Percentiles rank a stretch among this genome's conserved stretches.
Conservation (phyloP, 23 tunicate species). For the Corella eumyota region DNA sequence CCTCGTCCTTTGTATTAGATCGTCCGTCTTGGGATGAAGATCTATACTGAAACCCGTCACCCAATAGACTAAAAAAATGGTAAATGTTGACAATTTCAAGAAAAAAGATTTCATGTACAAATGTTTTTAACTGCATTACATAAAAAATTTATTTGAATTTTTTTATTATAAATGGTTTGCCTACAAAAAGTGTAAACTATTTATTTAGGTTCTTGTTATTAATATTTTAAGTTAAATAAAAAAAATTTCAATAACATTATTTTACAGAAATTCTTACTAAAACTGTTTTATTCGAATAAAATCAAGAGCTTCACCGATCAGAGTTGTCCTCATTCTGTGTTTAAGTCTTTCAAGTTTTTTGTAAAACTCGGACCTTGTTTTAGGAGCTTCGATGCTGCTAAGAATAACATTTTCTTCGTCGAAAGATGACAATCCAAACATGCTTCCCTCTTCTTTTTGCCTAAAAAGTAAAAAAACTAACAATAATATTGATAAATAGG, state of each 20-base stretch:
- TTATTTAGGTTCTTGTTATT: too few species aligned
- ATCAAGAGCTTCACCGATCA: slow-evolving; percentile 60
- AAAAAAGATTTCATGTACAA: too few species aligned
- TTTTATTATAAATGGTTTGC: too few species aligned
- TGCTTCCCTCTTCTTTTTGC: too few species aligned
- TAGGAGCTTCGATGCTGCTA: slow-evolving; percentile 21
- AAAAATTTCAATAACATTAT: too few species aligned
- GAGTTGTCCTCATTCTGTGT: slow-evolving; percentile 23
- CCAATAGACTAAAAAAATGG: neutral
- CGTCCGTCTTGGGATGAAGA: neutral
- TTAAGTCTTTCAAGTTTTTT: slow-evolving; percentile 4
- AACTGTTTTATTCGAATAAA: slow-evolving; percentile 50
- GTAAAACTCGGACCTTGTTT: slow-evolving; percentile 31
- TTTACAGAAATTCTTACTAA: slow-evolving; percentile 24
- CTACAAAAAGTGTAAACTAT: too few species aligned
- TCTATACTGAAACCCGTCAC: slow-evolving; percentile 4
- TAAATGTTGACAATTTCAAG: too few species aligned
- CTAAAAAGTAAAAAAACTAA: too few species aligned
- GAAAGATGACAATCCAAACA: slow-evolving; percentile 55
- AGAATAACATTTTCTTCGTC: slow-evolving; percentile 18
- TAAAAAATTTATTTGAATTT: too few species aligned
- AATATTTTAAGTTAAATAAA: too few species aligned
- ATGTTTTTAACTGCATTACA: too few species aligned
- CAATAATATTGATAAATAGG: too few species aligned
- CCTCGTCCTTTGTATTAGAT: neutral